These are phyloP conservation scores for Ditylenchus dipsaci DNA, from an alignment of 1,140 invertebrate species.

Conservation along the genomic window DNA sequence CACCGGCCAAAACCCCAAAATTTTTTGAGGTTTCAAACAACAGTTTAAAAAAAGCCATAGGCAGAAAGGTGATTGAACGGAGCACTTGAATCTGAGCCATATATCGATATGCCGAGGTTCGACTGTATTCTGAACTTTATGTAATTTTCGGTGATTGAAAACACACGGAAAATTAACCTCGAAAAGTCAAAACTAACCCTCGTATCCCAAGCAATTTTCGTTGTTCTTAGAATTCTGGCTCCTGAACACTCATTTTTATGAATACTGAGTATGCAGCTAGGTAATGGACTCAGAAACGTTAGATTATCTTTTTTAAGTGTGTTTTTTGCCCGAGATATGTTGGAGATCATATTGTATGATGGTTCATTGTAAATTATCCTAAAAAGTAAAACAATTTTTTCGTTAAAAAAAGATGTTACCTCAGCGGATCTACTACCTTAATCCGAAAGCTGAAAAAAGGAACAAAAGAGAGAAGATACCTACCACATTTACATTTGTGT, in stretches of 20 bases:
- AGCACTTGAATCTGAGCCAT: too few relatives aligned
- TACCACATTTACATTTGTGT: constrained; percentile 19
- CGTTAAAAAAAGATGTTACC: neutral
- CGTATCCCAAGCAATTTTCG: constrained; percentile 31
- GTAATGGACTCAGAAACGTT: neutral
- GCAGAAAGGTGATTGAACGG: too few relatives aligned
- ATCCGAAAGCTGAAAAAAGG: too few relatives aligned
- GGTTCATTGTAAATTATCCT: neutral
- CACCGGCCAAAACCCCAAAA: too few relatives aligned
- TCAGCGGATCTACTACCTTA: constrained; percentile 5
- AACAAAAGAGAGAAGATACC: too few relatives aligned
- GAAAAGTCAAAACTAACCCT: constrained; percentile 30
- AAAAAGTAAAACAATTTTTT: neutral
- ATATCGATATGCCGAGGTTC: too few relatives aligned
- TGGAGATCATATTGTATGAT: neutral
- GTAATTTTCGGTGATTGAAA: too few relatives aligned
- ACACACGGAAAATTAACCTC: too few relatives aligned
- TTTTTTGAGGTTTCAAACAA: too few relatives aligned
- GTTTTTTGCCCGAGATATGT: neutral
- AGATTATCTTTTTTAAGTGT: too few relatives aligned
- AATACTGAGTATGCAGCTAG: constrained; percentile 21
- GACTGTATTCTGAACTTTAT: too few relatives aligned
- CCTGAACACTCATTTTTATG: constrained; percentile 25
- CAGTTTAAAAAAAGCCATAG: too few relatives aligned
- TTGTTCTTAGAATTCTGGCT: constrained; percentile 14